Evolutionary conservation across 2,113 vertebrate genomes (phyloP).

Genomic region (Chitala chitala): DNA sequence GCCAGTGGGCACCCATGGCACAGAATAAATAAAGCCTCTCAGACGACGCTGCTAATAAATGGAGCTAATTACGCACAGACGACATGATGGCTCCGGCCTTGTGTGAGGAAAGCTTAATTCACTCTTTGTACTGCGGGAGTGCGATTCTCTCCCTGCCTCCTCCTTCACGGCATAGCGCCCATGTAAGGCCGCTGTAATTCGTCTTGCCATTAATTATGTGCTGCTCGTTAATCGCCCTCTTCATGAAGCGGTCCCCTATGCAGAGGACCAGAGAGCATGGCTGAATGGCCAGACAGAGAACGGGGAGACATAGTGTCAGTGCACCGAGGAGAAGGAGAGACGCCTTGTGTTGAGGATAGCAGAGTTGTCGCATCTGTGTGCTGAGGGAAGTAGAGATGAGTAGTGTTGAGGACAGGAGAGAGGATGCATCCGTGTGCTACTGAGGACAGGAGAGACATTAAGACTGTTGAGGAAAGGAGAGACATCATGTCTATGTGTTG

Average conservation of each 20-base stretch:
- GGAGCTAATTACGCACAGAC: slow-evolving; percentile 35
- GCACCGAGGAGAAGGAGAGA: background rate
- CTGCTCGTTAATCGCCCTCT: slow-evolving; percentile 29
- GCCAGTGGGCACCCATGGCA: slow-evolving; percentile 12
- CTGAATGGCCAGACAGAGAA: slow-evolving; percentile 24
- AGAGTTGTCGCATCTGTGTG: no score
- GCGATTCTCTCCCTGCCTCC: slow-evolving; percentile 18
- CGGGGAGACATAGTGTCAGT: no score
- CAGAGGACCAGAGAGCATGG: slow-evolving; percentile 30
- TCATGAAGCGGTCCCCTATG: slow-evolving; percentile 32
- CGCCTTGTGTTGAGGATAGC: no score
- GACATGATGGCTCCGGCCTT: slow-evolving; percentile 34
- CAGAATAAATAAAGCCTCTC: background rate
- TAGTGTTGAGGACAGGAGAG: no score
- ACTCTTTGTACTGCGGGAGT: background rate
- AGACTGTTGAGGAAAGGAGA: background rate
- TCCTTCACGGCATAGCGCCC: slow-evolving; percentile 23
- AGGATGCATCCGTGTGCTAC: background rate
- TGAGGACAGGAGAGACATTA: background rate
- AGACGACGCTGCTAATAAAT: slow-evolving; percentile 26
- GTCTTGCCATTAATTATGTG: slow-evolving; percentile 36
- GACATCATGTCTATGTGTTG: no score
- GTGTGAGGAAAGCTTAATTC: slow-evolving; percentile 13
- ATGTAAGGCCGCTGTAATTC: slow-evolving; percentile 29
- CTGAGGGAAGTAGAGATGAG: no score